Conservation (phyloP, 2,113 vertebrate species). For the Ellobius talpinus region DNA sequence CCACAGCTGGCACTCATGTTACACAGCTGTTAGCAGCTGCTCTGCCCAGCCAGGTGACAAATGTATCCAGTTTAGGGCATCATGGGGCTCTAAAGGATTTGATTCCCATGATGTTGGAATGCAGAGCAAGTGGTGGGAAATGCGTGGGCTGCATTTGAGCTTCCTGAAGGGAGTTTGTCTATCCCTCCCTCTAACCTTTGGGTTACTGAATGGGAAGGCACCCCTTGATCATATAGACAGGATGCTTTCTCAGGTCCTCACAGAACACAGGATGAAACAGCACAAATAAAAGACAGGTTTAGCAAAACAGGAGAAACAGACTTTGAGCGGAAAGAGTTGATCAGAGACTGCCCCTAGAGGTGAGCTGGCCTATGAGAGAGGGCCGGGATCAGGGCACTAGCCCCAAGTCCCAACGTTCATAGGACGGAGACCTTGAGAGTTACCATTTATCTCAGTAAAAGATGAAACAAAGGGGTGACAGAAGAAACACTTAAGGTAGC, state of each 20-base stretch:
- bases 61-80: background rate
- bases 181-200: background rate
- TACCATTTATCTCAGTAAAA: background rate
- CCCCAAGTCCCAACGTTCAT: rapidly evolving
- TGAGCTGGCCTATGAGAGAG: too few species aligned
- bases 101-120: background rate
- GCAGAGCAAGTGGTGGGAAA: background rate
- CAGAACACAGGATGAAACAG: too few species aligned
- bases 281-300: background rate
- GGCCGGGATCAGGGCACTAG: too few species aligned
- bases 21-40: background rate
- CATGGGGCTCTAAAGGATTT: background rate
- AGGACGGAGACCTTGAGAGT: background rate
- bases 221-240: background rate
- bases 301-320: background rate
- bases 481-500: background rate
- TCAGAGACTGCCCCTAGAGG: rapidly evolving
- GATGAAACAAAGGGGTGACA: background rate
- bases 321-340: background rate
- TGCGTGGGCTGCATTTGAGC: background rate
- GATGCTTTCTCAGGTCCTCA: background rate
- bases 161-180: too few species aligned
- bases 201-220: background rate
- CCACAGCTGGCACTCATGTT: too few species aligned
- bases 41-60: background rate